phyloP scores from a whole-genome alignment of 2,113 vertebrate genomes.

The Rynchops niger region DNA sequence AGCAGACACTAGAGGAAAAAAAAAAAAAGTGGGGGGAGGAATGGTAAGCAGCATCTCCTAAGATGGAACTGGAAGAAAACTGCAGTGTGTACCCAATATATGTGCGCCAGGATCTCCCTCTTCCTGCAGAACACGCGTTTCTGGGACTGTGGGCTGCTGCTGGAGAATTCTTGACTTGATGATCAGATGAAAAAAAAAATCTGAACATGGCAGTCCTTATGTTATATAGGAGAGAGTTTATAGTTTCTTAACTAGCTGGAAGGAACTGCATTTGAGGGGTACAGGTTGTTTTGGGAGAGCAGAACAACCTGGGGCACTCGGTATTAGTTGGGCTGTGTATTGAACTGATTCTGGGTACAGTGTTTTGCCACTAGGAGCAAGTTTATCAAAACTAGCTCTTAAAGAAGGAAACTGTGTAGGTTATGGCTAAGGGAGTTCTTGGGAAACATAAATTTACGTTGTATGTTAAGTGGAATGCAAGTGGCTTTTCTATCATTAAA shows the following conservation, averaged over 20 bases:
- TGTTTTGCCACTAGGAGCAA: neutral
- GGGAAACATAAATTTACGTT: neutral
- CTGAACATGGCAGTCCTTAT: neutral
- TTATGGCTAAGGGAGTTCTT: neutral
- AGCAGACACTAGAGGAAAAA: neutral
- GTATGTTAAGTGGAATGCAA: neutral
- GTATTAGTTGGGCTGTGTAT: neutral
- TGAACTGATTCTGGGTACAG: neutral
- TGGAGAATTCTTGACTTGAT: neutral
- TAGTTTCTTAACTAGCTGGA: neutral
- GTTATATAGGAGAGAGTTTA: neutral
- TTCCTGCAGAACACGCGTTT: rapidly evolving
- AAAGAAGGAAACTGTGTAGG: neutral
- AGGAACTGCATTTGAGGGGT: neutral
- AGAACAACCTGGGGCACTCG: neutral
- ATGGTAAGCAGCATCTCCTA: neutral
- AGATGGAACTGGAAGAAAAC: neutral
- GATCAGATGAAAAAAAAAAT: neutral
- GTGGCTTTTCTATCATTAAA: neutral
- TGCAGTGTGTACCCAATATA: neutral
- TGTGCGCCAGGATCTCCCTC: neutral
- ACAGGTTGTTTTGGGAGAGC: neutral
- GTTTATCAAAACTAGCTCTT: neutral
- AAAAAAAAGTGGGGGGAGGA: neutral
- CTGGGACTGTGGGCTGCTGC: neutral